Evolutionary conservation across 2,888 invertebrate species (phyloP).

Genomic region (Papilio demoleus): DNA sequence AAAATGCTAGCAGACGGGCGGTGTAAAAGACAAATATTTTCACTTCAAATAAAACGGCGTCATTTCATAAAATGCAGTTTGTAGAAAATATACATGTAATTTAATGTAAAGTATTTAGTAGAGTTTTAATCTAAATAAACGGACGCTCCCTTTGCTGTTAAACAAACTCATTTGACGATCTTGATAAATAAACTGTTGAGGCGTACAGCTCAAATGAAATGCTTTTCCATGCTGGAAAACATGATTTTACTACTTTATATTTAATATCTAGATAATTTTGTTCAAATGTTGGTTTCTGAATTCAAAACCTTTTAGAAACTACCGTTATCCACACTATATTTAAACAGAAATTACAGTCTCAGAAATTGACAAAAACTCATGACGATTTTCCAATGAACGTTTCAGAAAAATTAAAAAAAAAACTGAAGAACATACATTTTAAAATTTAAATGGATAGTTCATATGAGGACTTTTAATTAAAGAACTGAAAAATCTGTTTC

Average conservation of each 20-base stretch:
- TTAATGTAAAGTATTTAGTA: background rate
- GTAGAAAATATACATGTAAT: background rate
- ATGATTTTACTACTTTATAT: background rate
- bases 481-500: background rate
- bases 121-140: conserved; percentile 1
- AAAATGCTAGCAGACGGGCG: background rate
- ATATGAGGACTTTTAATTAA: background rate
- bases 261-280: background rate
- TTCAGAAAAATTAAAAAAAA: no score
- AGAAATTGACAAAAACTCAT: no score
- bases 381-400: no score
- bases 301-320: no score
- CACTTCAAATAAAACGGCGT: background rate
- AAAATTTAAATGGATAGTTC: no score
- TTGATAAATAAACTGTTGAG: conserved; percentile 10
- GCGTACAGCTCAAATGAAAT: background rate
- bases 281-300: background rate
- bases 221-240: background rate
- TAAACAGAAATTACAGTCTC: no score
- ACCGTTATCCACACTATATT: no score
- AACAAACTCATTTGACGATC: conserved; percentile 1
- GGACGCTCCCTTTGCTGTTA: background rate
- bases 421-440: no score
- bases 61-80: background rate
- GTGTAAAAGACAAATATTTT: background rate